Conservation (phyloP, 2,797 vertebrate species). For the Taeniopygia guttata region DNA sequence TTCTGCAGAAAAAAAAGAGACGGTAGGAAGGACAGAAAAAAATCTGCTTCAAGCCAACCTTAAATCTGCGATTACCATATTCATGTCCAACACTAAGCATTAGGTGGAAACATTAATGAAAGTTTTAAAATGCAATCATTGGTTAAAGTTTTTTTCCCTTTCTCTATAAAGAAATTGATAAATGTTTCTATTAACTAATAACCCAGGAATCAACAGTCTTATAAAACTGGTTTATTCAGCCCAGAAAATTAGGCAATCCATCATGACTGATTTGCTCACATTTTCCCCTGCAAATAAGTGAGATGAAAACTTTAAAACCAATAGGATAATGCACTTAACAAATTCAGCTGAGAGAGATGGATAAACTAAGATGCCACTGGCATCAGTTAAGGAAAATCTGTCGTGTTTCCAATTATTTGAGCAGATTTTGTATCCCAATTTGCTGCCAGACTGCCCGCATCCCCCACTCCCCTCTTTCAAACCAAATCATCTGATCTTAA, state of each 20-base stretch:
- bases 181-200: constrained; percentile 98
- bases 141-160: constrained; percentile 81
- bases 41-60: constrained; percentile 33
- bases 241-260: constrained; percentile 98
- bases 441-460: constrained; percentile 75
- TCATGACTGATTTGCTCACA: constrained; percentile 95
- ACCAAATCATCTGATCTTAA: constrained; percentile 82
- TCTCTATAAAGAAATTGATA: constrained; percentile 83
- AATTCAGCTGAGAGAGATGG: constrained; percentile 80
- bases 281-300: constrained; percentile 82
- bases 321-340: constrained; percentile 83
- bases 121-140: constrained; percentile 94
- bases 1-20: constrained; percentile 16
- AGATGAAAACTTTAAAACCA: constrained; percentile 84
- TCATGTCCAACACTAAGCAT: constrained; percentile 89
- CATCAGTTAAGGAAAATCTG: constrained; percentile 75
- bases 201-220: constrained; percentile 96
- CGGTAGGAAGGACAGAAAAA: constrained; percentile 8
- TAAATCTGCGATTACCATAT: constrained; percentile 76
- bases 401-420: constrained; percentile 80
- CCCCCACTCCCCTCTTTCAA: constrained; percentile 70
- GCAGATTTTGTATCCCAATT: constrained; percentile 76
- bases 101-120: constrained; percentile 87
- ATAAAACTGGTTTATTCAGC: constrained; percentile 94
- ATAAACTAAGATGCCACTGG: constrained; percentile 78